A percentile compares a stretch with the other conserved stretches of the same genome.
Conservation (phyloP, 2,113 vertebrate genomes). For the Steatornis caripensis region DNA sequence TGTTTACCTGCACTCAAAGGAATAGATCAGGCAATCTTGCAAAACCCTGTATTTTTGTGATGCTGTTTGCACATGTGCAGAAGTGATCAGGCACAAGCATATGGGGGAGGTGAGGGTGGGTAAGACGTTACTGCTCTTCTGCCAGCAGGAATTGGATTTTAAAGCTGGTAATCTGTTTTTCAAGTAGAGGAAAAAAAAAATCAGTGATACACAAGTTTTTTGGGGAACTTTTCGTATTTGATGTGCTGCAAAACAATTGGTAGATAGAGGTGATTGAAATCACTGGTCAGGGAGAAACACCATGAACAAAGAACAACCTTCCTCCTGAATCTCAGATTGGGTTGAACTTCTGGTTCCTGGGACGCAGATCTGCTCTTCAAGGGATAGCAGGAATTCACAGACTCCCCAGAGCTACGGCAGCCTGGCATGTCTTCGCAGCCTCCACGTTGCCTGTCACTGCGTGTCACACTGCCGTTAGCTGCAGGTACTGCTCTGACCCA, state of each 20-base stretch:
- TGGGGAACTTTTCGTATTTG: background rate
- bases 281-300: background rate
- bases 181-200: background rate
- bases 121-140: background rate
- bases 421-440: background rate
- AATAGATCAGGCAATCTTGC: background rate
- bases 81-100: background rate
- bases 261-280: background rate
- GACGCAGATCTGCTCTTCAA: background rate
- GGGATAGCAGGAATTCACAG: background rate
- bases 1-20: background rate
- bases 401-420: background rate
- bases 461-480: fast-evolving
- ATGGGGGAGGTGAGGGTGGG: background rate
- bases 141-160: background rate
- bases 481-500: background rate
- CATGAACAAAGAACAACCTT: background rate
- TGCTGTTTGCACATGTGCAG: background rate
- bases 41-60: background rate
- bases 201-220: background rate
- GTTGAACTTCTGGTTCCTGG: background rate
- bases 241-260: background rate
- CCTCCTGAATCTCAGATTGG: background rate
- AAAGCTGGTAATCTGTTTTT: background rate
- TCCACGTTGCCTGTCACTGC: fast-evolving